Base-by-base conservation (phyloP, 2,888 invertebrate species). In the Drosophila tanythrix region DNA sequence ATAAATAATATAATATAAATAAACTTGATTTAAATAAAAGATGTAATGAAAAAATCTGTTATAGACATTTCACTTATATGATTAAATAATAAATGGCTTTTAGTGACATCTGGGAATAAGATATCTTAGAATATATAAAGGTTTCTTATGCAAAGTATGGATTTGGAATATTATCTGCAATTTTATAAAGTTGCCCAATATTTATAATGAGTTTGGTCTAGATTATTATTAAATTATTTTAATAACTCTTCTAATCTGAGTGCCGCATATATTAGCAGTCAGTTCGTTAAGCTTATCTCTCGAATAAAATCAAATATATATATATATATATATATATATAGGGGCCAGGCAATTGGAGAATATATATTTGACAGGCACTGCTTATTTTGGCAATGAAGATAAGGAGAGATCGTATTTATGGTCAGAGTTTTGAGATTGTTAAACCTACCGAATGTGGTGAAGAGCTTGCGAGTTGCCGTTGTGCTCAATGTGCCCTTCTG, bases 391-490 rank as follows among this genome's bases (percentile, higher is more conserved):
- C 40, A 11, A 40, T 11, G 2, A 11, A 11, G 21, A 43, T 43
- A 43, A 21, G n/a, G n/a, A n/a, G 10, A 43, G 11, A n/a, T 11
- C 40, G 11, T 11, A n/a, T 15, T 38, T 40, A 11, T n/a, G 10
- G n/a, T n/a, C n/a, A 21, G 21, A 1, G 21, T 21, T 10, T 56
- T 36, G 11, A 0, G 52, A 15, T 35, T 51, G 10, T 4, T 15
- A 27, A 31, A 84, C 93, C 93, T 88, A 95, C 95, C 95, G 83
- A 95, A 94, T 1, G 94, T 92, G 0, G 96, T 96, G 89, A 96
- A 96, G 11, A 94, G 87, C 92, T 96, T 96, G 89, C 97, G 94
- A 0, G 96, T 96, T 0, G 95, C 94, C 0, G 97, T 97, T 43
- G 96, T 96, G 60, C 96, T 95, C 18, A 97, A 93, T 74, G 94